Base-by-base conservation (phyloP, 2,888 invertebrate species). In the Quadroppia sp. region DNA sequence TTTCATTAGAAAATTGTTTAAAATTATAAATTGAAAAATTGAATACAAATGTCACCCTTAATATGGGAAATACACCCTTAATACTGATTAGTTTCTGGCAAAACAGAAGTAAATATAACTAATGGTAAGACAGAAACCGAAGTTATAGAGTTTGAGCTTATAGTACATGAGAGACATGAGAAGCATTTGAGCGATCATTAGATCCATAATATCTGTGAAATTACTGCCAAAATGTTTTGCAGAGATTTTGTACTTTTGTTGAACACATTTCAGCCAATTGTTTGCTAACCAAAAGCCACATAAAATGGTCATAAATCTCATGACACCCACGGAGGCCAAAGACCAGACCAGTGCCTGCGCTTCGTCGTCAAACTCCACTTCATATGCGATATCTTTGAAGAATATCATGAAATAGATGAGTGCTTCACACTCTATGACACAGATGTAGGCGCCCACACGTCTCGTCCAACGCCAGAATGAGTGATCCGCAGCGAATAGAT, bases 281-380 rank as follows among this genome's bases (percentile, higher is more conserved):
- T 25, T 25, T 3, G 25, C 53, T 4, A 11, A 1, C 53, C 53
- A 53, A 25, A 23, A 53, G 32, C 4, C 7, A 4, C 30, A 2
- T 1, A 32, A 32, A 1, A 59, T 4, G 7, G n/a, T 32, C 1
- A 59, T 9, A n/a, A 59, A 32, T 1, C 59, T 30, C 4, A 32
- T 17, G 30, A 11, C 15, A 6, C 59, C 59, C 4, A 59, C 13
- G 6, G 32, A 13, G 30, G 59, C 59, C 59, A 59, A 2, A 1
- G 30, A 17, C 32, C 32, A 30, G 17, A 59, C 59, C 32, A 32
- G 17, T 17, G 15, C n/a, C 32, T 59, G 30, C n/a, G 59, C 30
- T n/a, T 59, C 59, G 30, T 59, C 59, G 32, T 59, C 59, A n/a
- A 32, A 59, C 32, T 59, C 59, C 30, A 59, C 23, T 0, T 59